These are phyloP conservation scores for Pelobates fuscus DNA, from an alignment of 2,113 vertebrate genomes.

Conservation along the genomic window DNA sequence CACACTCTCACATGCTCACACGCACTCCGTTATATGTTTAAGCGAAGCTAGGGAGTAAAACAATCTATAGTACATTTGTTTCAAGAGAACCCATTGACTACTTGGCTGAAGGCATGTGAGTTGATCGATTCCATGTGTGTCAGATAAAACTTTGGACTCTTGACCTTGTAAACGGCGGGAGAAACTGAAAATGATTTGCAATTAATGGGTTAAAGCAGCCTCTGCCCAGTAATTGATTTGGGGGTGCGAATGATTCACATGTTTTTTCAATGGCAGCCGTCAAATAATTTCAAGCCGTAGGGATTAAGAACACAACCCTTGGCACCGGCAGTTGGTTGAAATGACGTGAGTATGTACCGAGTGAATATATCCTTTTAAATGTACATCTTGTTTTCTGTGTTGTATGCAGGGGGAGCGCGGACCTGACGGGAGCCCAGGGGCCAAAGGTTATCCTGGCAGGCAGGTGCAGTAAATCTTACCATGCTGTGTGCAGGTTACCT, in stretches of 20 bases:
- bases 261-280: too few species aligned
- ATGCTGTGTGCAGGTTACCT: slow-evolving; percentile 71
- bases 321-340: too few species aligned
- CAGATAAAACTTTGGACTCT: slow-evolving; percentile 20
- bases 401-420: slow-evolving; percentile 84
- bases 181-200: too few species aligned
- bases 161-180: slow-evolving; percentile 7
- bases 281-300: too few species aligned
- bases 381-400: slow-evolving; percentile 55
- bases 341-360: too few species aligned
- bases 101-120: slow-evolving; percentile 20
- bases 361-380: neutral
- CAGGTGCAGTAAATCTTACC: slow-evolving; percentile 99
- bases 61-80: slow-evolving; percentile 38
- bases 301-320: too few species aligned
- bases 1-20: too few species aligned
- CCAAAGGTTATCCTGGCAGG: slow-evolving; percentile 99
- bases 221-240: too few species aligned
- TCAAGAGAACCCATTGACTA: slow-evolving; percentile 42
- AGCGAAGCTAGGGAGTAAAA: neutral
- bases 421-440: slow-evolving; percentile 89
- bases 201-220: too few species aligned
- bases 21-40: too few species aligned
- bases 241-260: too few species aligned
- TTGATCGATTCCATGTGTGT: slow-evolving; percentile 19